A percentile compares a stretch with the other conserved stretches of the same genome.
These are phyloP conservation scores for Potamilus streckersoni DNA, from an alignment of 1,140 invertebrate genomes.

Conservation along the genomic window DNA sequence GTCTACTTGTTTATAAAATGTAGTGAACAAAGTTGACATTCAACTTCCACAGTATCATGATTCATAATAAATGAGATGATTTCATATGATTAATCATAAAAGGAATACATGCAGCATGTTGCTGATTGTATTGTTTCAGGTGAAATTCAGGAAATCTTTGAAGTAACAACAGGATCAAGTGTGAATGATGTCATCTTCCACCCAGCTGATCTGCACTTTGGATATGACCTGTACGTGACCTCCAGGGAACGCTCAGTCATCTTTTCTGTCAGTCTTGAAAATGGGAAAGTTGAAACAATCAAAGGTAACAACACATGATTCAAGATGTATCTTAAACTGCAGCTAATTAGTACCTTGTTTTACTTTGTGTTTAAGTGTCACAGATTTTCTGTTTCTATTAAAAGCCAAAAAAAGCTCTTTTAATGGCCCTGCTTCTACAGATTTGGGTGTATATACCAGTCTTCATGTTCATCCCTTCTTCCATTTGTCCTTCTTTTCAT, in stretches of 20 bases:
- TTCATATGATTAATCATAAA: background rate
- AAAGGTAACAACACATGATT: conserved; percentile 47
- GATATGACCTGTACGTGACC: conserved; percentile 82
- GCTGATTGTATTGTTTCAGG: conserved; percentile 39
- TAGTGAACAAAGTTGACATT: background rate
- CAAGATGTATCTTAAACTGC: background rate
- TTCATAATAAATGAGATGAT: background rate
- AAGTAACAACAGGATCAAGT: conserved; percentile 82
- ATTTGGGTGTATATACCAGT: too few relatives aligned
- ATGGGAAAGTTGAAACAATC: conserved; percentile 86
- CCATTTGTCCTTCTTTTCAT: too few relatives aligned
- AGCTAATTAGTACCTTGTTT: background rate
- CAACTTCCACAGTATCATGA: background rate
- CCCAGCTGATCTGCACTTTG: conserved; percentile 79
- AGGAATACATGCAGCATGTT: too few relatives aligned
- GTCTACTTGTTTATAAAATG: background rate
- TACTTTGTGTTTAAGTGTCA: too few relatives aligned
- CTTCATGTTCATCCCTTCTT: too few relatives aligned
- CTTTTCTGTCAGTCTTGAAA: conserved; percentile 80
- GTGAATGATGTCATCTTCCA: conserved; percentile 84
- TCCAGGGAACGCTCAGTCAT: conserved; percentile 82
- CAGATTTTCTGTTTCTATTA: too few relatives aligned
- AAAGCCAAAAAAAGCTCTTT: too few relatives aligned
- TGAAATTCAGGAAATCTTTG: conserved; percentile 77
- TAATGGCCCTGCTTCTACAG: too few relatives aligned